Evolutionary conservation across 2,797 vertebrate species (phyloP).

Genomic region (Erpetoichthys calabaricus): DNA sequence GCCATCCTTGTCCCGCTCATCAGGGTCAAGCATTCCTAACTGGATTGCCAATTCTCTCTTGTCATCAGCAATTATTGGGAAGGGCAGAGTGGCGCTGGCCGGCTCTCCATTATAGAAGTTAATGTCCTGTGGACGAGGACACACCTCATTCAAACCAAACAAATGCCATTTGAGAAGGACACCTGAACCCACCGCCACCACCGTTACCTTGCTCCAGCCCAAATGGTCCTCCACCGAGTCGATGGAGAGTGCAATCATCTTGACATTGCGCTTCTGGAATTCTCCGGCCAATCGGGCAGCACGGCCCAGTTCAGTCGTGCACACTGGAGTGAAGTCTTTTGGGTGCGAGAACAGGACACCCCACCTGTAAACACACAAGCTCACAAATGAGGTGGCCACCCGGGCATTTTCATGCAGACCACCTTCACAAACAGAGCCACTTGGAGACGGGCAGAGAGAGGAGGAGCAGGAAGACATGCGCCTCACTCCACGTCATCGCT

Average conservation of each 20-base stretch:
- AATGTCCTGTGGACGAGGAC: conserved; percentile 59
- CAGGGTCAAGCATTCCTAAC: conserved; percentile 90
- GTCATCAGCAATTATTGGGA: conserved; percentile 86
- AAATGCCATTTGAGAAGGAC: too few relatives aligned
- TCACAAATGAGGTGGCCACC: background rate
- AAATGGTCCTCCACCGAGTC: conserved; percentile 81
- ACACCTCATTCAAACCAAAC: too few relatives aligned
- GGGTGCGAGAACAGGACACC: conserved; percentile 93
- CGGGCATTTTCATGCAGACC: background rate
- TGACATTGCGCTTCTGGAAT: conserved; percentile 76
- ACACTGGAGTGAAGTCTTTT: conserved; percentile 85
- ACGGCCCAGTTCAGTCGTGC: conserved; percentile 84
- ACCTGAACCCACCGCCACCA: too few relatives aligned
- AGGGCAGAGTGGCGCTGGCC: conserved; percentile 54
- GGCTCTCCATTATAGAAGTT: conserved; percentile 51
- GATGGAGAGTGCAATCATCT: conserved; percentile 87
- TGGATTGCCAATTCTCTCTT: conserved; percentile 66
- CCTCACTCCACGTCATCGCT: too few relatives aligned
- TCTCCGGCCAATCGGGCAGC: conserved; percentile 60
- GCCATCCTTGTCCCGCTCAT: conserved; percentile 72
- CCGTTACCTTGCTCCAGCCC: conserved; percentile 76
- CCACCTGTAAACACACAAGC: conserved; percentile 54
- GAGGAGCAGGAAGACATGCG: background rate
- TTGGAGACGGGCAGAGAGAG: background rate
- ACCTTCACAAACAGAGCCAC: too few relatives aligned